Conservation (phyloP, 2,113 vertebrate genomes). For the Opisthocomus hoazin region DNA sequence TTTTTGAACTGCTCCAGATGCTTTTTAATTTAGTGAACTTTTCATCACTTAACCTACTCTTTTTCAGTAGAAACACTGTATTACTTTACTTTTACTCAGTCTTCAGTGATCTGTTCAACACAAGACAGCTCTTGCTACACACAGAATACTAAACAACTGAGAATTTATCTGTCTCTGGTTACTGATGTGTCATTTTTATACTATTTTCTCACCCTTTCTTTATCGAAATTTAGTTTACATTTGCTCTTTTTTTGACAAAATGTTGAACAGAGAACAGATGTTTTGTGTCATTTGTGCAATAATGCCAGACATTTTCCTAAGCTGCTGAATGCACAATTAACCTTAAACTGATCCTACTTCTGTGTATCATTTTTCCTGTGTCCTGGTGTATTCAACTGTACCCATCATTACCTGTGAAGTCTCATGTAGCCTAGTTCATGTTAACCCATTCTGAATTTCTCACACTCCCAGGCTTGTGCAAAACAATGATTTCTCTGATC, state of each 20-base stretch:
- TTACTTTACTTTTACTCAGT: neutral
- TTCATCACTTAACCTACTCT: neutral
- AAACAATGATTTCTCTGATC: neutral
- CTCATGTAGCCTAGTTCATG: neutral
- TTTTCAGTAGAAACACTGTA: neutral
- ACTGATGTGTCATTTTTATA: neutral
- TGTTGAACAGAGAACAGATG: neutral
- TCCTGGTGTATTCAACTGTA: neutral
- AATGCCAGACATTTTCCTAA: conserved; percentile 11
- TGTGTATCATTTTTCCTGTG: neutral
- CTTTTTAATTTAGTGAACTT: neutral
- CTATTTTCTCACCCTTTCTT: neutral
- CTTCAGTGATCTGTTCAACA: neutral
- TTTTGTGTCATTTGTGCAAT: neutral
- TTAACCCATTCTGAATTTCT: neutral
- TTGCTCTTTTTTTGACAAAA: neutral
- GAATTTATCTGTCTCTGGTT: neutral
- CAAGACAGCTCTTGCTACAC: neutral
- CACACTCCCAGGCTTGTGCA: neutral
- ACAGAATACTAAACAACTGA: neutral
- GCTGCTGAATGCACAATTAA: conserved; percentile 19
- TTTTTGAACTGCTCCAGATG: neutral
- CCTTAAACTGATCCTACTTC: conserved; percentile 8
- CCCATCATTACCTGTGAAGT: neutral
- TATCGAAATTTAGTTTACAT: neutral